Conservation (phyloP, 1,140 invertebrate genomes). For the Aradophagus sp. region DNA sequence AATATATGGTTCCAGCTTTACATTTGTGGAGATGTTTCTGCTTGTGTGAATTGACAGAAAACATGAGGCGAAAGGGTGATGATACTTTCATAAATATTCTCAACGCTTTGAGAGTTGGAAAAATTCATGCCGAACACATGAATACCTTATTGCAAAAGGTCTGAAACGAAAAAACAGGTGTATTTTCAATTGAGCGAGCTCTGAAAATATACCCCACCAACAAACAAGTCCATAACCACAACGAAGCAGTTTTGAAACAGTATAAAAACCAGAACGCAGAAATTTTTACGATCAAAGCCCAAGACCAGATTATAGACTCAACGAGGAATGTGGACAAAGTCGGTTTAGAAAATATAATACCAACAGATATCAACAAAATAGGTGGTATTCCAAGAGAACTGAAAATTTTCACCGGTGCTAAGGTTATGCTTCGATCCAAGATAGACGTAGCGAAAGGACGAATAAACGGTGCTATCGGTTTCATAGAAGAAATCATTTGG, state of each 20-base stretch:
- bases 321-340: conserved; percentile 15
- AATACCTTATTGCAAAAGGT: conserved; percentile 18
- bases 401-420: conserved; percentile 14
- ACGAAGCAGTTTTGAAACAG: conserved; percentile 9
- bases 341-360: conserved; percentile 12
- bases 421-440: conserved; percentile 21
- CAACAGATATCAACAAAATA: conserved; percentile 21
- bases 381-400: conserved; percentile 17
- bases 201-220: conserved; percentile 21
- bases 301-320: conserved; percentile 6
- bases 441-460: conserved; percentile 9
- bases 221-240: conserved; percentile 19
- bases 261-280: conserved; percentile 5
- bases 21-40: conserved; percentile 64
- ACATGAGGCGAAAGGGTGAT: conserved; percentile 19
- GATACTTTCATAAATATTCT: conserved; percentile 57
- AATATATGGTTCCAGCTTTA: conserved; percentile 57
- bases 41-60: no score
- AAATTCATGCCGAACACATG: conserved; percentile 11
- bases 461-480: conserved; percentile 20
- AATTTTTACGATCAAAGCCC: conserved; percentile 5
- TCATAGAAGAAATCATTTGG: conserved; percentile 26
- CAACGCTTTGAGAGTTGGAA: conserved; percentile 32
- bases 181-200: conserved; percentile 13
- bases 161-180: conserved; percentile 3